Evolutionary conservation across 2,888 invertebrate species (phyloP), one percentile per base, ranked within the genome.

Genomic region (Cryptus armator): DNA sequence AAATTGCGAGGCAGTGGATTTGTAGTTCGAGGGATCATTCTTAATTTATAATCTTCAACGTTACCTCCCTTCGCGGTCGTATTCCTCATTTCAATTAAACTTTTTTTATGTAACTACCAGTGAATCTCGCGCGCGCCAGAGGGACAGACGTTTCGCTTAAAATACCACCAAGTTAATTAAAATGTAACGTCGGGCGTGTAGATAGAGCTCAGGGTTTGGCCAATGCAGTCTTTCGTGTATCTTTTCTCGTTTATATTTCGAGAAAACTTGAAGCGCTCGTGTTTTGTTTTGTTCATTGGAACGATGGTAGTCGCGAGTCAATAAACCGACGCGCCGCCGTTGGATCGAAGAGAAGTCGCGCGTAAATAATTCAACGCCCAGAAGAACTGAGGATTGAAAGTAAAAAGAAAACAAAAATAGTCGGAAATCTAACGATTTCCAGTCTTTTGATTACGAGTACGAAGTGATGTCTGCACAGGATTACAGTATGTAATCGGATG

Each of bases 131-230:
- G 83, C 67, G 83, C 68, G 83, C 83, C 77, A 81, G 62, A 83
- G 81, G 83, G 85, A 86, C 86, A 83, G 84, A 81, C 82, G 84
- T 86, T 79, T 77, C 84, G 80, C 81, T 86, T 83, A 77, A 86
- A 87, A 86, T 72, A 71, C 83, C 79, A 85, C 77, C 71, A 46
- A 81, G 77, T 87, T 86, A 86, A 87, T 86, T 86, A 83, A 86
- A 86, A 83, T 66, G 76, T 68, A 79, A 80, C 80, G 82, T 79
- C 66, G 78, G 29, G 70, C 44, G 46, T 10, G 37, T 44, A 51
- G 80, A 72, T 37, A 76, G 48, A 72, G 43, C 16, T 9, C n/a
- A 46, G 53, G 48, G 77, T 72, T 78, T 78, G 64, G 53, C 70
- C 76, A 74, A 84, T 84, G 68, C 68, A 51, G 59, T 78, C 72